Evolutionary conservation across 92 coral and sea anemone genomes (phyloP).

Genomic region (Ricordea florida): DNA sequence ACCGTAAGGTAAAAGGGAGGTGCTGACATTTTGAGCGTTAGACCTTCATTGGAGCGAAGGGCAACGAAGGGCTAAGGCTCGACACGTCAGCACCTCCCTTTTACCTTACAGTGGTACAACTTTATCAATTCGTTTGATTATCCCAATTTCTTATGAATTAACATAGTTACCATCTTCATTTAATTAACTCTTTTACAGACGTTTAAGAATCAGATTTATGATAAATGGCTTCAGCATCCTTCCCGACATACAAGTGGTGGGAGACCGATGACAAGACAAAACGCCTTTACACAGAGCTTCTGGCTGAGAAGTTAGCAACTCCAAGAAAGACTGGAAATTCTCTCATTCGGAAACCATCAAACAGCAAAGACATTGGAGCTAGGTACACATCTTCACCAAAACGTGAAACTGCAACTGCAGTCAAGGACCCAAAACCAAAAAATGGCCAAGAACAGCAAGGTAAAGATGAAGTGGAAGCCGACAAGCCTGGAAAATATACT

Average conservation of each 20-base stretch:
- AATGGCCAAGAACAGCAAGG: background rate
- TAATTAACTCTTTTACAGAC: no score
- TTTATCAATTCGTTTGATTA: no score
- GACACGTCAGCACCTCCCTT: no score
- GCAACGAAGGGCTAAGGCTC: no score
- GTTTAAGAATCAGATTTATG: no score
- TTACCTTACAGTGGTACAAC: no score
- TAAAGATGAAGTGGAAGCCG: background rate
- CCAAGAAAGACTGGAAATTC: slow-evolving; percentile 46
- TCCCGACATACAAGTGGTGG: slow-evolving; percentile 90
- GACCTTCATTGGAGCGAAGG: no score
- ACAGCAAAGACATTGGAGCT: slow-evolving; percentile 11
- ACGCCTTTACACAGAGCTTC: slow-evolving; percentile 85
- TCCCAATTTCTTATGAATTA: no score
- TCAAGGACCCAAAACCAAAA: no score
- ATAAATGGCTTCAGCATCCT: slow-evolving; percentile 67
- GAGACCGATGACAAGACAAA: slow-evolving; percentile 89
- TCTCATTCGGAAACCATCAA: slow-evolving; percentile 35
- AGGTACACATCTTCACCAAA: slow-evolving; percentile 29
- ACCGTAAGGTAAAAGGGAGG: no score
- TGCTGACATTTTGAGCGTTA: no score
- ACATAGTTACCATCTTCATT: no score
- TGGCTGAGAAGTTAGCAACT: slow-evolving; percentile 78
- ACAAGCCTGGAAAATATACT: slow-evolving; percentile 61
- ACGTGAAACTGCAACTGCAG: background rate